phyloP scores from a whole-genome alignment of 2,797 vertebrate genomes.

The Poliocrania exsul region DNA sequence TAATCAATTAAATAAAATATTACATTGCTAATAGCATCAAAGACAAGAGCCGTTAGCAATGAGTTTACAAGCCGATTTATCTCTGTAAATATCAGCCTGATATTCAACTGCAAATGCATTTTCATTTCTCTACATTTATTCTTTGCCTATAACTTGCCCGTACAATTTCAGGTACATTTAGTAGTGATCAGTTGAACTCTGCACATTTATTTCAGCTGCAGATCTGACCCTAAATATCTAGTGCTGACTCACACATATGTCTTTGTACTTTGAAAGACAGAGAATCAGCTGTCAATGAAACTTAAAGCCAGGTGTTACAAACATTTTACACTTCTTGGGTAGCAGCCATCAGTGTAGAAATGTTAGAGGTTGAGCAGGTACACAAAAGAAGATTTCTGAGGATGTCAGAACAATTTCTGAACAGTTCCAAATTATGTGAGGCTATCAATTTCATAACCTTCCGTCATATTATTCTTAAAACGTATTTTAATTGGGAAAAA shows the following conservation, averaged over 20 bases:
- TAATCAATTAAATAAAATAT: constrained; percentile 25
- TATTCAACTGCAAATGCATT: background rate
- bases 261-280: background rate
- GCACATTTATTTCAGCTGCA: background rate
- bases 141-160: background rate
- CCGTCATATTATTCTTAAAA: background rate
- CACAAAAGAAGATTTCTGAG: background rate
- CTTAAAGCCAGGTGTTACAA: background rate
- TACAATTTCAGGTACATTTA: background rate
- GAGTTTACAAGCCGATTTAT: constrained; percentile 9
- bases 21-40: constrained; percentile 1
- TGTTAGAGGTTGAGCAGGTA: background rate
- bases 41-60: constrained; percentile 3
- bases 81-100: background rate
- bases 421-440: background rate
- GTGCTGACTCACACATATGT: background rate
- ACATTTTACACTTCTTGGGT: background rate
- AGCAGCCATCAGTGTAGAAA: background rate
- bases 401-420: background rate
- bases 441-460: background rate
- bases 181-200: background rate
- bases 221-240: background rate
- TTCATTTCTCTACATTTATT: background rate
- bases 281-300: background rate
- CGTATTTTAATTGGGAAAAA: background rate